phyloP scores from a whole-genome alignment of 53 echinoderm and acorn worm genomes.

The Echinometra lucunter region DNA sequence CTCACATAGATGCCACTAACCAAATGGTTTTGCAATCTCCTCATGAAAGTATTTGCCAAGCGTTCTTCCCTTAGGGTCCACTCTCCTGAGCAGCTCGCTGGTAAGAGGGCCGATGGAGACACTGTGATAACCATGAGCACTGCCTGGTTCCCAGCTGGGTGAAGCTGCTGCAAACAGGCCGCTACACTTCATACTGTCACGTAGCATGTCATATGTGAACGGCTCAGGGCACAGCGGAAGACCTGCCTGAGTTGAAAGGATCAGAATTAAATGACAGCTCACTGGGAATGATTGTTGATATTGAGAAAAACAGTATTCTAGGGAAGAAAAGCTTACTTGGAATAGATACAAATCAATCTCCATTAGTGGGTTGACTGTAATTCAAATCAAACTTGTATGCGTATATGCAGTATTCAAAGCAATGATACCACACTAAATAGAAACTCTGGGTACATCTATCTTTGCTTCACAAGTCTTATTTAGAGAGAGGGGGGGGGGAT shows the following conservation, averaged over 20 bases:
- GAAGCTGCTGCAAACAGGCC: constrained; percentile 72
- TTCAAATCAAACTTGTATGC: too few species aligned
- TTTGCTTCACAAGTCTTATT: too few species aligned
- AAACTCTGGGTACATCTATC: too few species aligned
- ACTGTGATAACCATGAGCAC: constrained; percentile 85
- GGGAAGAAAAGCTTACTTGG: not conserved
- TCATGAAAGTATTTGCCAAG: constrained; percentile 87
- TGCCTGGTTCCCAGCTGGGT: constrained; percentile 85
- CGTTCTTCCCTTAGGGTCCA: constrained; percentile 83
- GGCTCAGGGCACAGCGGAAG: constrained; percentile 60
- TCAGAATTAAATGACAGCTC: not conserved
- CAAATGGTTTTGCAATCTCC: constrained; percentile 88
- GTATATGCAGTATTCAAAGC: too few species aligned
- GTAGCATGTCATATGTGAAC: constrained; percentile 66
- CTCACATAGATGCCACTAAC: constrained; percentile 57
- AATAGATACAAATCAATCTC: not conserved
- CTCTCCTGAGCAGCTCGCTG: constrained; percentile 79
- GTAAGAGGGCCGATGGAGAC: constrained; percentile 72
- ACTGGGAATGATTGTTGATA: not conserved
- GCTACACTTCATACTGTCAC: constrained; percentile 54
- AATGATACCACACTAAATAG: too few species aligned
- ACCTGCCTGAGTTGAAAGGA: constrained; percentile 72
- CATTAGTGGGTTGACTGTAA: too few species aligned
- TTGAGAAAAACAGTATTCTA: not conserved
- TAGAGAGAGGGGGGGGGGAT: too few species aligned